These are phyloP conservation scores for Toxotes jaculatrix DNA, from an alignment of 2,113 vertebrate genomes.

Conservation along the genomic window DNA sequence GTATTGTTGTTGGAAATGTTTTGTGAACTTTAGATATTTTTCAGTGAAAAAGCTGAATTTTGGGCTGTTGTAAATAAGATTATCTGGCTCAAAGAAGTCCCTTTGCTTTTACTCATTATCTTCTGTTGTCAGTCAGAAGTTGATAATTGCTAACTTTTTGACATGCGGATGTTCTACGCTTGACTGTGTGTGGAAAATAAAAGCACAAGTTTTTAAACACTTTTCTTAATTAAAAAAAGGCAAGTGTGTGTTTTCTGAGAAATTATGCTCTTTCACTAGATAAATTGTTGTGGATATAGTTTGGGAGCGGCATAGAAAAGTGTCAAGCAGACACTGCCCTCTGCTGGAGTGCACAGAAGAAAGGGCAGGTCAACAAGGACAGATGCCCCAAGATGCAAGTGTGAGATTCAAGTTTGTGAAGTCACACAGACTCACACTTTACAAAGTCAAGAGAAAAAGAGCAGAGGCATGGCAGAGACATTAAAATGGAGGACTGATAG, in stretches of 20 bases:
- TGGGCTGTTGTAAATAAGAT: background rate
- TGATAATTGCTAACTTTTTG: background rate
- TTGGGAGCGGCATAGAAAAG: slow-evolving; percentile 13
- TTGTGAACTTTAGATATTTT: background rate
- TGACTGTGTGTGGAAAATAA: background rate
- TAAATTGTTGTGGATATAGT: background rate
- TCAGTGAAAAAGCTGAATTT: background rate
- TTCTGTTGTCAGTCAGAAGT: background rate
- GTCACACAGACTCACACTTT: slow-evolving; percentile 12
- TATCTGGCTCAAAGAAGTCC: background rate
- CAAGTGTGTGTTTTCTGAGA: background rate
- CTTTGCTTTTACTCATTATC: background rate
- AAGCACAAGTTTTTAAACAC: background rate
- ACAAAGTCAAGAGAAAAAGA: slow-evolving; percentile 1
- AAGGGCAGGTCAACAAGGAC: slow-evolving; percentile 31
- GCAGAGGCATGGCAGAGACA: slow-evolving; percentile 12
- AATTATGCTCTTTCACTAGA: slow-evolving; percentile 1
- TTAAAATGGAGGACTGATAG: background rate
- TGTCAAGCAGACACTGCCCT: slow-evolving; percentile 75
- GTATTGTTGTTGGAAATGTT: background rate
- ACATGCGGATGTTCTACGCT: background rate
- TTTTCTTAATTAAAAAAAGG: background rate
- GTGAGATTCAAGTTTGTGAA: slow-evolving; percentile 16
- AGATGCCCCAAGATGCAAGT: slow-evolving; percentile 7
- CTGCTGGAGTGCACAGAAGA: slow-evolving; percentile 70